Base-by-base conservation (phyloP, 2,113 vertebrate genomes). In the Paracanthobrama guichenoti region DNA sequence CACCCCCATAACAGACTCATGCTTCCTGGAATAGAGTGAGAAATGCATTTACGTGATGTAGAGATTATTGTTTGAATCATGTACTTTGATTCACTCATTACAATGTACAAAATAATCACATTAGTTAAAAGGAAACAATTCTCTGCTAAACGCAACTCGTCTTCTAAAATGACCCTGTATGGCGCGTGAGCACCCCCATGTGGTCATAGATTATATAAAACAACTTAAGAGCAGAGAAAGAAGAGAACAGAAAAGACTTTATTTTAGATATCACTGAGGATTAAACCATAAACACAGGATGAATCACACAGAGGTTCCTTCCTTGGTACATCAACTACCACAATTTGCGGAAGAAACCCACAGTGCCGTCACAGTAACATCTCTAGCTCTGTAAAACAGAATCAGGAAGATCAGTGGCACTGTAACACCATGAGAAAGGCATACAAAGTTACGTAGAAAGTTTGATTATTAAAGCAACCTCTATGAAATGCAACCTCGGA, bases 381-480 rank as follows among this genome's bases (percentile, higher is more conserved):
- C 76, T 83, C 73, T 78, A 86, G 62, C 62, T 83, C 75, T 73
- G 81, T 62, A 72, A 62, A 86, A 88, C 87, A 55, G 81, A 72
- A 64, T 84, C 72, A 72, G 86, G 81, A 86, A 88, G 71, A 73
- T 59, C 74, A 86, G 60, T 84, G 81, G 76, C 71, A 78, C 84
- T 84, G 84, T 55, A 48, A 84, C 77, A 81, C 82, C 69, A 55
- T 50, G 75, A 79, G 42, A 84, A 84, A 71, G 84, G 82, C 84
- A 81, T 88, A 86, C 85, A 84, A 88, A 81, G 82, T 81, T 88
- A 50, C 24, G 6, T 80, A 86, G 76, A 86, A 85, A 88, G 53
- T 46, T 71, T 22, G 76, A 75, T 78, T 67, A 78, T 46, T 84
- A 85, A 88, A 81, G 79, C 44, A 81, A 83, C 44, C 78, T 81